These are phyloP conservation scores for Physocephala rufipes DNA, from an alignment of 2,888 invertebrate genomes.

Conservation along the genomic window DNA sequence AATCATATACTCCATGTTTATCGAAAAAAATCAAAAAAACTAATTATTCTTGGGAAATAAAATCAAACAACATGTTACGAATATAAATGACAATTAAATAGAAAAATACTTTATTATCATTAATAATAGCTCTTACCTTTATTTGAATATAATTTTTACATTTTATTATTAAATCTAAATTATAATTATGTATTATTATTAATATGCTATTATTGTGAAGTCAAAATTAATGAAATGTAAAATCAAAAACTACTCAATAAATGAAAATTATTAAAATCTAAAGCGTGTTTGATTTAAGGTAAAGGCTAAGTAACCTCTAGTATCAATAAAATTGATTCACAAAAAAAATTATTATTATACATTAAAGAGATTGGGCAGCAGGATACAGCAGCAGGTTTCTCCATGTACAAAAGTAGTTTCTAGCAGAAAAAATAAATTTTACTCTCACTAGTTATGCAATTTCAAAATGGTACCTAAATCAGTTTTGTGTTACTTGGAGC, in stretches of 20 bases:
- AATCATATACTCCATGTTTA: not conserved
- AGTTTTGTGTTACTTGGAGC: too few relatives aligned
- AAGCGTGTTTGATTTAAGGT: too few relatives aligned
- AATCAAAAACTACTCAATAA: slow-evolving; percentile 44
- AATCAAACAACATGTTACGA: not conserved
- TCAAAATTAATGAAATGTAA: slow-evolving; percentile 44
- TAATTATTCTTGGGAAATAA: not conserved
- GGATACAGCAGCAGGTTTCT: too few relatives aligned
- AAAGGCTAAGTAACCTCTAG: too few relatives aligned
- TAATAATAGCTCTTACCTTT: not conserved
- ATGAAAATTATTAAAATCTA: slow-evolving; percentile 40
- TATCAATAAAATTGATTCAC: too few relatives aligned
- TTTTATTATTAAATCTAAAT: slow-evolving; percentile 23
- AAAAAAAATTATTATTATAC: too few relatives aligned
- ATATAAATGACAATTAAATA: slow-evolving; percentile 23
- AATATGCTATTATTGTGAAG: slow-evolving; percentile 24
- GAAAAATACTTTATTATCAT: not conserved
- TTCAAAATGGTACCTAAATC: too few relatives aligned
- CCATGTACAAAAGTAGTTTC: too few relatives aligned
- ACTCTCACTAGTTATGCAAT: too few relatives aligned
- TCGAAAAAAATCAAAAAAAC: not conserved
- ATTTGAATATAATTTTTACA: slow-evolving; percentile 1
- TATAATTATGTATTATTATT: slow-evolving; percentile 14
- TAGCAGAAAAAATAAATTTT: too few relatives aligned
- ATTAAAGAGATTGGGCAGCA: too few relatives aligned